Base-by-base conservation (phyloP, 2,113 vertebrate species). In the Pseudorectes ferrugineus region DNA sequence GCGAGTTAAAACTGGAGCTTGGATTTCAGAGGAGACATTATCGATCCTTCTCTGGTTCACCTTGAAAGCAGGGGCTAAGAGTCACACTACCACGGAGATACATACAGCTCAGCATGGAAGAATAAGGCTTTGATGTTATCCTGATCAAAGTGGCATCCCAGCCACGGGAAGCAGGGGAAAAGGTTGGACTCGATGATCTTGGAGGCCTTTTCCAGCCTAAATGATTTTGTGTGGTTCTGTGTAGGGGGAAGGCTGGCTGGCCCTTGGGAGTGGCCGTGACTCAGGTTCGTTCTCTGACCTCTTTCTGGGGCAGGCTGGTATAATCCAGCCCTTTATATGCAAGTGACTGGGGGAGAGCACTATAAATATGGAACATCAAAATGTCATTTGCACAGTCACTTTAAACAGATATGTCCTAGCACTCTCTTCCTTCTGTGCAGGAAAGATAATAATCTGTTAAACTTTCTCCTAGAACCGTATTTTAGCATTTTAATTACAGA, bases 401-500 rank as follows among this genome's bases (percentile, higher is more conserved):
- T 95, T 72, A 59, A 77, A 75, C 72, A 83, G 54, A 45, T 52
- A 52, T 42, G 54, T 77, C 79, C 51, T 86, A 92, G 76, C 29
- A 25, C 63, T 86, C 67, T 67, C n/a, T 93, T 85, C 85, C 62
- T 65, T 94, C 76, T 84, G 68, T 40, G 13, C 51, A 58, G 74
- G 48, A 94, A 97, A 94, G 67, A 62, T 89, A 97, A 95, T 96
- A 96, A 97, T 96, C 95, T 84, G 61, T 75, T 93, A 77, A 82
- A 80, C 91, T 96, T 97, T 96, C 95, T 97, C 67, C 93, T 76
- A 84, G 82, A 95, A 92, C 75, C 58, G 54, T 91, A 95, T 95
- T 97, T 97, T 97, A 95, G 91, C 89, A 95, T 97, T 96, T 97
- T 98, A 97, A 97, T 97, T 95, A 93, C 76, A 85, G 88, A 84